A percentile compares a stretch with the other conserved stretches of the same genome.
Evolutionary conservation across 2,797 vertebrate genomes (phyloP).

Genomic region (Malurus splendens): DNA sequence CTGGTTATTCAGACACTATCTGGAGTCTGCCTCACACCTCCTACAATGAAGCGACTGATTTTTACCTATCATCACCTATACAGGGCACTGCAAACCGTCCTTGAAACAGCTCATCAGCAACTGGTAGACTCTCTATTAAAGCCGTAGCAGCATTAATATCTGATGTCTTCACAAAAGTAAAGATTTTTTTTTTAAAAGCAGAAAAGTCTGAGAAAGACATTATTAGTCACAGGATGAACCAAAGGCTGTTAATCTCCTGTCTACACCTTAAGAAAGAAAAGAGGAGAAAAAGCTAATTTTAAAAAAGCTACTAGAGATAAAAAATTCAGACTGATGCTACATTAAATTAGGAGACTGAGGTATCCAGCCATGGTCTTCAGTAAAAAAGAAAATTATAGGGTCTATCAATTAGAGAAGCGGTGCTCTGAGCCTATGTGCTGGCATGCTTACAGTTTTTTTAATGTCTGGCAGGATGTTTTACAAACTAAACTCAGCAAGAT

Average conservation of each 20-base stretch:
- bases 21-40: neutral
- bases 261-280: conserved; percentile 19
- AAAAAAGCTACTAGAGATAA: neutral
- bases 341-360: neutral
- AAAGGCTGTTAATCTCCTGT: conserved; percentile 34
- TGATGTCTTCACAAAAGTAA: neutral
- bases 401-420: conserved; percentile 35
- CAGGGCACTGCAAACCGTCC: neutral
- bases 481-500: conserved; percentile 72
- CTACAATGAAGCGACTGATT: neutral
- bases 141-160: neutral
- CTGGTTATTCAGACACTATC: neutral
- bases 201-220: neutral
- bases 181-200: neutral
- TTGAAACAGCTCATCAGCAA: neutral
- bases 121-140: neutral
- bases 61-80: neutral
- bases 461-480: conserved; percentile 70
- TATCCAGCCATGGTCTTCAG: conserved; percentile 21
- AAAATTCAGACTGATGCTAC: neutral
- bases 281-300: conserved; percentile 18
- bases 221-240: conserved; percentile 5
- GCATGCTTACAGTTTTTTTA: conserved; percentile 52
- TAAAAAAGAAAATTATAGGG: conserved; percentile 18
- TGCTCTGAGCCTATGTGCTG: conserved; percentile 50